phyloP scores from a whole-genome alignment of 2,888 invertebrate species.

The Drosophila pullipes region DNA sequence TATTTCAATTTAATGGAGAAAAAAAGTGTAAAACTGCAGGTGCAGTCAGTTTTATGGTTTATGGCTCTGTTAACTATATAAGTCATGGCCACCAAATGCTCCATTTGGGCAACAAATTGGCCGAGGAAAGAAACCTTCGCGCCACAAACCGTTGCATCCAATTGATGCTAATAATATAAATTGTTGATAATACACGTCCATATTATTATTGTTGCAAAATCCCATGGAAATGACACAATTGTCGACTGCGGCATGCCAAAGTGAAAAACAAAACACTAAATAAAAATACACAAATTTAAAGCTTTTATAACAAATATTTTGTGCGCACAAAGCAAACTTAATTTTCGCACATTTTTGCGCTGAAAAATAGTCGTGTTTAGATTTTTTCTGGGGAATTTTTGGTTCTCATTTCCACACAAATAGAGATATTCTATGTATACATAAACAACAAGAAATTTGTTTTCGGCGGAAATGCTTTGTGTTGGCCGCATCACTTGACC shows the following conservation, averaged over 20 bases:
- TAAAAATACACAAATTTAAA: slow-evolving; percentile 40
- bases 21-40: slow-evolving; percentile 45
- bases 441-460: slow-evolving; percentile 12
- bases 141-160: slow-evolving; percentile 32
- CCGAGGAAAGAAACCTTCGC: slow-evolving; percentile 44
- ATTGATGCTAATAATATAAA: slow-evolving; percentile 59
- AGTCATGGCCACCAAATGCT: slow-evolving; percentile 55
- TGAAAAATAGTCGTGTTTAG: slow-evolving; percentile 19
- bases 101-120: slow-evolving; percentile 51
- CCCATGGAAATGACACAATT: slow-evolving; percentile 62
- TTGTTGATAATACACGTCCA: slow-evolving; percentile 44
- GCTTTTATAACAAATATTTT: slow-evolving; percentile 25
- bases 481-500: slow-evolving; percentile 47
- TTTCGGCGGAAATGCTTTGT: slow-evolving; percentile 11
- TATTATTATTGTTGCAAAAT: slow-evolving; percentile 24
- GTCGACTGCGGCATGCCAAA: slow-evolving; percentile 33
- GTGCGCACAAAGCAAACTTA: slow-evolving; percentile 18
- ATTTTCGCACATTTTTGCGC: slow-evolving; percentile 29
- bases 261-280: slow-evolving; percentile 18
- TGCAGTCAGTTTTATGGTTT: slow-evolving; percentile 50
- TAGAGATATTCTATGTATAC: slow-evolving; percentile 10
- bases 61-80: slow-evolving; percentile 22
- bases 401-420: slow-evolving; percentile 39
- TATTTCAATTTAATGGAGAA: slow-evolving; percentile 24
- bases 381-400: slow-evolving; percentile 26